Percentiles rank a stretch among this genome's conserved stretches.
phyloP scores from a whole-genome alignment of 2,113 vertebrate genomes.

The Mustela lutreola region DNA sequence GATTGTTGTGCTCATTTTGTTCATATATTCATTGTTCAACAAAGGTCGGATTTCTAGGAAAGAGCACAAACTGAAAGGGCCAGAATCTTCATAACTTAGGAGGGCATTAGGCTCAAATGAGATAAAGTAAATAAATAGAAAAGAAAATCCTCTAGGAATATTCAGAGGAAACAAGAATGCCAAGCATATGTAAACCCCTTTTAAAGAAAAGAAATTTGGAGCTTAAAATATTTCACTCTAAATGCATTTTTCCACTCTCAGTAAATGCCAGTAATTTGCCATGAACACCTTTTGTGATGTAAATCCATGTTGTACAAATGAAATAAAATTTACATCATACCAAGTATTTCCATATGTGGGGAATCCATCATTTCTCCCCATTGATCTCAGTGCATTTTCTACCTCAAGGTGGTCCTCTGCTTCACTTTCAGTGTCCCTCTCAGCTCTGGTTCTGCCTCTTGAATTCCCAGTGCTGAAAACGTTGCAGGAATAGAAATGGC shows the following conservation, averaged over 20 bases:
- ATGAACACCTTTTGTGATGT: constrained; percentile 83
- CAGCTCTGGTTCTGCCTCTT: constrained; percentile 85
- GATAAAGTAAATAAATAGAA: neutral
- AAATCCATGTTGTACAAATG: constrained; percentile 85
- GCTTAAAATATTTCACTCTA: constrained; percentile 80
- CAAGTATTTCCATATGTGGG: constrained; percentile 86
- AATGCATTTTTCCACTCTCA: constrained; percentile 80
- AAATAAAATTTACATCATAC: constrained; percentile 87
- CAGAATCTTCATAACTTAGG: constrained; percentile 70
- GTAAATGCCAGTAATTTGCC: constrained; percentile 85
- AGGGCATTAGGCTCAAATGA: constrained; percentile 68
- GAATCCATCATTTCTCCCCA: constrained; percentile 94
- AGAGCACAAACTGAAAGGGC: constrained; percentile 77
- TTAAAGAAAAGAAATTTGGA: constrained; percentile 73
- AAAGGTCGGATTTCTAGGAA: constrained; percentile 78
- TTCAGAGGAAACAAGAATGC: constrained; percentile 71
- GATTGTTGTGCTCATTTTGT: neutral
- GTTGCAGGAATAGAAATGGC: constrained; percentile 59
- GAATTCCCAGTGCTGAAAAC: constrained; percentile 86
- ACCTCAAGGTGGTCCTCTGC: constrained; percentile 93
- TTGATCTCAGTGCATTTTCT: constrained; percentile 94
- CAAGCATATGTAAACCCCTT: constrained; percentile 62
- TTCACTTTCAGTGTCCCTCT: constrained; percentile 94
- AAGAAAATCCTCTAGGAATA: constrained; percentile 54
- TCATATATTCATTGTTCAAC: constrained; percentile 45